Evolutionary conservation across 2,797 vertebrate genomes (phyloP), one percentile per base, ranked within the genome.

Genomic region (Nannoperca australis): DNA sequence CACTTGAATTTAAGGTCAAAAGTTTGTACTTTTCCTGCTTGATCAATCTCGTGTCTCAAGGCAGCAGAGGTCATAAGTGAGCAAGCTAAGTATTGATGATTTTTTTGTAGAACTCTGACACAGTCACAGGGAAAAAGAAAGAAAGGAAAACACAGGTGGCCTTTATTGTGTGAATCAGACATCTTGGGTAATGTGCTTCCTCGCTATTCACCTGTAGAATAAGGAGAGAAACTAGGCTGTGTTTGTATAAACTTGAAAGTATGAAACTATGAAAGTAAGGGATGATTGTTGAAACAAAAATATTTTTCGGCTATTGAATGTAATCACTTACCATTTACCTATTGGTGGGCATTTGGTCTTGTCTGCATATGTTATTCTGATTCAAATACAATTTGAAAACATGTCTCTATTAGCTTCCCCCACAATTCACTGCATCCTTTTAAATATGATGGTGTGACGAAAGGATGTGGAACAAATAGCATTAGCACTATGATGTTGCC

Each of bases 381-480:
- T 77, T 90, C 73, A 78, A 89, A 86, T 70, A 20, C 63, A 85
- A 85, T 70, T 79, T 32, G 20, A 78, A 85, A 84, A 85, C 74
- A 93, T 73, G 47, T 91, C 88, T 90, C 89, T 83, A 86, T 91
- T 90, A 92, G 84, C 83, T 77, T 84, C 72, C 73, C 82, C 83
- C 73, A 53, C 79, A 83, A 78, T 81, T 58, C 87, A 67, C 75
- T 54, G 81, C 49, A 62, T 83, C 70, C 63, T 79, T 88, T 85
- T 88, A 73, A 90, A 91, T 73, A 74, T 70, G 66, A 78, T 71
- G 78, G 83, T 64, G 85, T 90, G 87, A 93, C 82, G 80, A 91
- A 92, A 90, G 84, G 88, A 90, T 83, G 82, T 82, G 87, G 91
- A 91, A 92, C 92, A 94, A 94, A 94, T 92, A 93, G 90, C 85